Conservation (phyloP, 2,113 vertebrate species). For the Gorsachius goisagi region DNA sequence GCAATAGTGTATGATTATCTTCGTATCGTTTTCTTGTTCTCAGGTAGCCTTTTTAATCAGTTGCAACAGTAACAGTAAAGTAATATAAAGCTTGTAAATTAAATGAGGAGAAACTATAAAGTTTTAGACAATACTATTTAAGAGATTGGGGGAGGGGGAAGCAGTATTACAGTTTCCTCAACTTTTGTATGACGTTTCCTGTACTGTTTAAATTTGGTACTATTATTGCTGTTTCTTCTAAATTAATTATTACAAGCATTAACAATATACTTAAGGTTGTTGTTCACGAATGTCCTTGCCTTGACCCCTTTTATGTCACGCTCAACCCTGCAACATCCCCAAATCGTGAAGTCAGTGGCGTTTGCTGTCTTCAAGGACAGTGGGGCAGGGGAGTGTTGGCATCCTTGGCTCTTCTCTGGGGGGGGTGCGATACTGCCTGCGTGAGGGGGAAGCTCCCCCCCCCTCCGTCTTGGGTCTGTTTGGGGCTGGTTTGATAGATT, state of each 20-base stretch:
- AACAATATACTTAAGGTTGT: background rate
- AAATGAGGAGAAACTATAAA: background rate
- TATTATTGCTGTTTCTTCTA: background rate
- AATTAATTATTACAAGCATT: background rate
- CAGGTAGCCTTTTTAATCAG: background rate
- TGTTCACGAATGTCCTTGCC: background rate
- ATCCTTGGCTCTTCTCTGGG: background rate
- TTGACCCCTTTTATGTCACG: background rate
- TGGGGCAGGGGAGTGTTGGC: background rate
- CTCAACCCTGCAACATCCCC: rapidly evolving
- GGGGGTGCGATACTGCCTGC: background rate
- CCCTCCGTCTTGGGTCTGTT: rapidly evolving
- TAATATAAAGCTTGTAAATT: background rate
- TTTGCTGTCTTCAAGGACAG: background rate
- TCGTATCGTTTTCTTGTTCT: background rate
- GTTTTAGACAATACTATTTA: background rate
- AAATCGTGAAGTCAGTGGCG: background rate
- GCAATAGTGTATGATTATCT: background rate
- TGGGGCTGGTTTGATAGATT: background rate
- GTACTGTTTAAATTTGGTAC: background rate
- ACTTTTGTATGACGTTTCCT: background rate
- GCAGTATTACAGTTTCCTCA: background rate
- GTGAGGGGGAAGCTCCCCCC: background rate
- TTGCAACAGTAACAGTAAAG: background rate
- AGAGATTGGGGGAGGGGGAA: background rate